phyloP scores from a whole-genome alignment of 2,888 invertebrate genomes.

The Rotaria magnacalcarata region DNA sequence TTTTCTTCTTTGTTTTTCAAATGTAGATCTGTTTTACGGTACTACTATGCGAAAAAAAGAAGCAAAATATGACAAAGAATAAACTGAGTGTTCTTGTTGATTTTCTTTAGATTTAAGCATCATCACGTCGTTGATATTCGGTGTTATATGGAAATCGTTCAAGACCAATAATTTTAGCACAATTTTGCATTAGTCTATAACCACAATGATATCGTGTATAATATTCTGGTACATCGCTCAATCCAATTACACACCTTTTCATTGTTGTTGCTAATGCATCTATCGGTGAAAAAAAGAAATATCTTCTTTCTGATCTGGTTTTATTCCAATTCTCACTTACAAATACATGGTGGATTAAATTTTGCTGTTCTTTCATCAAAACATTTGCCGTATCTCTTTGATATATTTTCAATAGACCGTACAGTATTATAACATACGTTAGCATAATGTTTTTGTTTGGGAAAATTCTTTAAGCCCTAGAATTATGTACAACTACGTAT shows the following conservation, averaged over 20 bases:
- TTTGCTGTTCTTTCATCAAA: background rate
- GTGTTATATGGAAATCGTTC: background rate
- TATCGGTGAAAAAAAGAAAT: background rate
- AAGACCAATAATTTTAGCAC: background rate
- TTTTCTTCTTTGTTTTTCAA: too few relatives aligned
- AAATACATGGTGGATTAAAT: background rate
- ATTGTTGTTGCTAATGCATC: background rate
- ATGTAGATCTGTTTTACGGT: too few relatives aligned
- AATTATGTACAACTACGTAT: background rate
- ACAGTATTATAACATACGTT: constrained; percentile 3
- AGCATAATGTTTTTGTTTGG: background rate
- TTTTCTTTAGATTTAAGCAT: background rate
- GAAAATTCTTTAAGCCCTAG: background rate
- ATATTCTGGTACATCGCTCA: background rate
- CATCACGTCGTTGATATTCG: background rate
- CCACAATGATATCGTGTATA: background rate
- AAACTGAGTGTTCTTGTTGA: background rate
- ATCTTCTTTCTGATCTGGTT: background rate
- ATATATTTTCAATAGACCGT: background rate
- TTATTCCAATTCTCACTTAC: background rate
- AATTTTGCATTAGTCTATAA: background rate
- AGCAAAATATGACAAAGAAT: too few relatives aligned
- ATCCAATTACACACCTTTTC: background rate
- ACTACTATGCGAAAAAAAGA: too few relatives aligned
- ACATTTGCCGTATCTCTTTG: background rate